These are phyloP conservation scores for Aratinga solstitialis DNA, from an alignment of 2,797 vertebrate genomes.

Conservation along the genomic window DNA sequence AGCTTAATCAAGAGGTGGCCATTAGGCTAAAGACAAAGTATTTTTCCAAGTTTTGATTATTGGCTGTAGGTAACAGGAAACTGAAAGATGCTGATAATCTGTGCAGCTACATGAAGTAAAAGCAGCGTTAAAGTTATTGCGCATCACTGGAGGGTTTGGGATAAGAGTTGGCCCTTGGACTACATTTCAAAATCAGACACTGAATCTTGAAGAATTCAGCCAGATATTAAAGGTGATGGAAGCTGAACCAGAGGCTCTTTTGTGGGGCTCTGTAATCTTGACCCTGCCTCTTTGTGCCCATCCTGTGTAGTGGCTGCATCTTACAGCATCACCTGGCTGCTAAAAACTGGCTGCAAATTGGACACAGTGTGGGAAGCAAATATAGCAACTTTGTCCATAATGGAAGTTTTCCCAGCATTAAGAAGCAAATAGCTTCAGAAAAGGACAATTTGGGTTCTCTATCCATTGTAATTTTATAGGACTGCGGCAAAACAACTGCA, in stretches of 20 bases:
- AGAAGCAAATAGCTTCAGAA: background rate
- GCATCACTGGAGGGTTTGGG: background rate
- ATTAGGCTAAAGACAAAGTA: background rate
- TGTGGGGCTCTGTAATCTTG: background rate
- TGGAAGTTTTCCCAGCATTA: background rate
- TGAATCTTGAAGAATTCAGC: background rate
- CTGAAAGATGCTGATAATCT: background rate
- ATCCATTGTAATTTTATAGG: background rate
- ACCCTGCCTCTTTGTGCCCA: background rate
- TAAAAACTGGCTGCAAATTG: background rate
- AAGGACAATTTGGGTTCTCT: background rate
- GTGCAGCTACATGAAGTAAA: background rate
- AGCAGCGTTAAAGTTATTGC: fast-evolving
- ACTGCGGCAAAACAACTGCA: background rate
- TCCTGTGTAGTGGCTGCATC: background rate
- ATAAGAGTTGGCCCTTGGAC: background rate
- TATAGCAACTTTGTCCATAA: background rate
- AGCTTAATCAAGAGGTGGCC: background rate
- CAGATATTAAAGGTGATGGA: background rate
- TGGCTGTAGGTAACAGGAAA: background rate
- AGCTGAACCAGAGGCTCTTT: background rate
- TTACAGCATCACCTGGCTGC: background rate
- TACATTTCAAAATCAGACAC: background rate
- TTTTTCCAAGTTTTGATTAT: background rate
- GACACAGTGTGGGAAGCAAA: background rate